A percentile compares a stretch with the other conserved stretches of the same genome.
Evolutionary conservation across 2,797 vertebrate genomes (phyloP).

Genomic region (Spheniscus humboldti): DNA sequence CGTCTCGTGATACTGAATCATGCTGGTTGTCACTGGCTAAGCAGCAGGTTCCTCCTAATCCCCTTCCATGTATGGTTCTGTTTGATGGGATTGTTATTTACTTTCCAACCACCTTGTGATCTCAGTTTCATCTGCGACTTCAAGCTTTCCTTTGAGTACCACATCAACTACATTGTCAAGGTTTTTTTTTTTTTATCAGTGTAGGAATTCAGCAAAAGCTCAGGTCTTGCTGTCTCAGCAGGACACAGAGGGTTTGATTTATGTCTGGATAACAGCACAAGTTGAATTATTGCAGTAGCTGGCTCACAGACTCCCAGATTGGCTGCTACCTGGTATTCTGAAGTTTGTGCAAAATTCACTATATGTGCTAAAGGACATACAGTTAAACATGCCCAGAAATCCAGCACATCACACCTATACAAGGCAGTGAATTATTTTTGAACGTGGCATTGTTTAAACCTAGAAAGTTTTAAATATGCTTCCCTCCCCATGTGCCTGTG

Average conservation of each 20-base stretch:
- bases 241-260: background rate
- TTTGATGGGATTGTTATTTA: constrained; percentile 39
- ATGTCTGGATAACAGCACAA: constrained; percentile 33
- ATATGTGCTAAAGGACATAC: background rate
- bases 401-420: background rate
- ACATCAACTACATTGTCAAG: constrained; percentile 31
- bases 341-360: background rate
- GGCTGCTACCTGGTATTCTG: background rate
- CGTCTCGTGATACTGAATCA: background rate
- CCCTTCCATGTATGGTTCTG: background rate
- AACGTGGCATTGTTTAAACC: background rate
- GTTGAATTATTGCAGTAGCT: constrained; percentile 22
- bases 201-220: constrained; percentile 22
- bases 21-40: background rate
- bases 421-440: background rate
- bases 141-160: constrained; percentile 13
- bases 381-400: background rate
- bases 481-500: background rate
- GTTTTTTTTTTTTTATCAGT: background rate
- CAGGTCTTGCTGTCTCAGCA: constrained; percentile 29
- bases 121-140: constrained; percentile 10
- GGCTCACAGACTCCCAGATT: background rate
- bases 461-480: background rate
- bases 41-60: background rate
- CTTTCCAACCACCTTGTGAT: constrained; percentile 18